phyloP scores from a whole-genome alignment of 2,113 vertebrate genomes.

The Guaruba guarouba region DNA sequence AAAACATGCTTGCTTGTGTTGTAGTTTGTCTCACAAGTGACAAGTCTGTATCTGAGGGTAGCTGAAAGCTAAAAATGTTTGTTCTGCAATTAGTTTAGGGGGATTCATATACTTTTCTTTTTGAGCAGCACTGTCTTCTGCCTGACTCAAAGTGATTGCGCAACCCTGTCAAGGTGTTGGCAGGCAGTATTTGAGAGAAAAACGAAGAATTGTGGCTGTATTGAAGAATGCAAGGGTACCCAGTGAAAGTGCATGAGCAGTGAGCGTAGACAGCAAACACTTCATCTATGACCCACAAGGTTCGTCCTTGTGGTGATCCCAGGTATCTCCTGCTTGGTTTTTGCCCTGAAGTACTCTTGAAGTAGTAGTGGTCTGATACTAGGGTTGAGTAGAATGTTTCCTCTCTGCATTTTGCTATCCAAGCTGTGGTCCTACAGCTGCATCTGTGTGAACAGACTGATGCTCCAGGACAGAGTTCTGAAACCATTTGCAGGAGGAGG shows the following conservation, averaged over 20 bases:
- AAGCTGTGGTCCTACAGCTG: neutral
- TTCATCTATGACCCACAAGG: neutral
- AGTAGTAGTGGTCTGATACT: neutral
- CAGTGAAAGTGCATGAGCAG: neutral
- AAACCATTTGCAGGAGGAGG: neutral
- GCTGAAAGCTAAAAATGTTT: neutral
- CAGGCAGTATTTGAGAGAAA: neutral
- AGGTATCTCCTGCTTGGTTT: neutral
- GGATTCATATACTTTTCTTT: neutral
- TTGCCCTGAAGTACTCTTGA: neutral
- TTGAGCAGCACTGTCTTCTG: neutral
- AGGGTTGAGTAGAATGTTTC: neutral
- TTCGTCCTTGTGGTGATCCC: neutral
- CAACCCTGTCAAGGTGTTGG: fast-evolving
- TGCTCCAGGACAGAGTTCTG: neutral
- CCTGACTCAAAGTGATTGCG: neutral
- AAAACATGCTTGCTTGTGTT: neutral
- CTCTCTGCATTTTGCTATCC: neutral
- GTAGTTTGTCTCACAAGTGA: neutral
- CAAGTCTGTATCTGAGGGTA: neutral
- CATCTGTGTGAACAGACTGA: neutral
- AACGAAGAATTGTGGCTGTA: neutral
- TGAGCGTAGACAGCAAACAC: neutral
- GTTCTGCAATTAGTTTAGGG: neutral
- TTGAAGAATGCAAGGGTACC: neutral